Evolutionary conservation across 1,140 invertebrate genomes (phyloP), one percentile per base, ranked within the genome.

Genomic region (Elysia chlorotica): DNA sequence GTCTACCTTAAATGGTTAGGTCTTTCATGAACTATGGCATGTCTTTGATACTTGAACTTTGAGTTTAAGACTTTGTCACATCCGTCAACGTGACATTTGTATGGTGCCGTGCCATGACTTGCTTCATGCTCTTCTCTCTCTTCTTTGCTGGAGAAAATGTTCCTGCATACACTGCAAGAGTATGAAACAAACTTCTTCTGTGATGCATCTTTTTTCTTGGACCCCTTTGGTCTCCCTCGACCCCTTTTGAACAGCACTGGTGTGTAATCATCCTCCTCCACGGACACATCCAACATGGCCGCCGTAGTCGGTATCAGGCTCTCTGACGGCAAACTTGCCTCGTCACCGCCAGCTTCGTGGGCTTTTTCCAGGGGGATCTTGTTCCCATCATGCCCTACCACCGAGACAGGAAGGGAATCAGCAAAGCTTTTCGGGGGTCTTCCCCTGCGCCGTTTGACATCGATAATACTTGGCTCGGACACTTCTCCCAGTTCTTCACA

Each of bases 91-190:
- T 79, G 74, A 81, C 85, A 86, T 19, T 76, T 78, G 81, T 92
- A 93, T 1, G n/a, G n/a, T n/a, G n/a, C n/a, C n/a, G n/a, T n/a
- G n/a, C n/a, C 91, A 83, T 93, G 92, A 31, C 74, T 67, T 31
- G 76, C 76, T 14, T 81, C 78, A 75, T 84, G 81, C 2, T 79
- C 89, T 87, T 82, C 90, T 91, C 74, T 88, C 80, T 70, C 81
- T 80, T 87, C 91, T 91, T 81, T 77, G 23, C 78, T 76, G 21
- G 65, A 65, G 59, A 84, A 82, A 25, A 57, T 74, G 65, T 78
- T 86, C 79, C 80, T 90, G 89, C 78, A 77, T 30, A 36, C 36
- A 19, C 35, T 6, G 38, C 74, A 75, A 30, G 38, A 54, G 37
- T 65, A 53, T 33, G 63, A 41, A 17, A 37, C 28, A 19, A 61